phyloP scores from a whole-genome alignment of 2,888 invertebrate species.

The Gymnocheta viridis region DNA sequence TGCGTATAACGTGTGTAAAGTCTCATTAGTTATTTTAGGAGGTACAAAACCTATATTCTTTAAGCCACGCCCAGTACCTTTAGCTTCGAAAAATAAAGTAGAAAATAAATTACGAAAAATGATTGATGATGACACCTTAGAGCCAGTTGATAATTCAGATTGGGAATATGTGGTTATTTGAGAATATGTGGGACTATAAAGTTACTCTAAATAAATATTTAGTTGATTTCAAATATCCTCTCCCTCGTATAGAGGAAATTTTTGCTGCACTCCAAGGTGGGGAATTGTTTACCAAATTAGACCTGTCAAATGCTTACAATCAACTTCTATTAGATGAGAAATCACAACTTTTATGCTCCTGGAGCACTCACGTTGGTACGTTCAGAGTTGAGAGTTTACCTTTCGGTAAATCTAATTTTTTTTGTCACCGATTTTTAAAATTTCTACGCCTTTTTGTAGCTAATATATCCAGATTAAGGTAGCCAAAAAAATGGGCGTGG shows the following conservation, averaged over 20 bases:
- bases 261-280: conserved; percentile 28
- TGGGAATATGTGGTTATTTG: conserved; percentile 25
- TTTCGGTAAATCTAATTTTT: too few species aligned
- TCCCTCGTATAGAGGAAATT: conserved; percentile 36
- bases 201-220: not conserved
- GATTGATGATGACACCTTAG: conserved; percentile 16
- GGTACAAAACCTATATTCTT: too few species aligned
- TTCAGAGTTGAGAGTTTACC: conserved; percentile 1
- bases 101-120: too few species aligned
- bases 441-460: not conserved
- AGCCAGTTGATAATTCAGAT: conserved; percentile 47
- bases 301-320: conserved; percentile 56
- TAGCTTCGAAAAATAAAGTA: too few species aligned
- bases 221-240: conserved; percentile 35
- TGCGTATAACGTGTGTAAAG: too few species aligned
- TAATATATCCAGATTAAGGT: conserved; percentile 28
- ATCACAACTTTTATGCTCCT: not conserved
- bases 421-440: too few species aligned
- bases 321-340: conserved; percentile 22
- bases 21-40: too few species aligned
- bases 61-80: too few species aligned
- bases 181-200: conserved; percentile 8
- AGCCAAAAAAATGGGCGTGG: too few species aligned
- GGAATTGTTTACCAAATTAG: conserved; percentile 42
- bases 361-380: not conserved